Evolutionary conservation across 2,888 invertebrate genomes (phyloP), one percentile per base, ranked within the genome.

Genomic region (Aphidius colemani): DNA sequence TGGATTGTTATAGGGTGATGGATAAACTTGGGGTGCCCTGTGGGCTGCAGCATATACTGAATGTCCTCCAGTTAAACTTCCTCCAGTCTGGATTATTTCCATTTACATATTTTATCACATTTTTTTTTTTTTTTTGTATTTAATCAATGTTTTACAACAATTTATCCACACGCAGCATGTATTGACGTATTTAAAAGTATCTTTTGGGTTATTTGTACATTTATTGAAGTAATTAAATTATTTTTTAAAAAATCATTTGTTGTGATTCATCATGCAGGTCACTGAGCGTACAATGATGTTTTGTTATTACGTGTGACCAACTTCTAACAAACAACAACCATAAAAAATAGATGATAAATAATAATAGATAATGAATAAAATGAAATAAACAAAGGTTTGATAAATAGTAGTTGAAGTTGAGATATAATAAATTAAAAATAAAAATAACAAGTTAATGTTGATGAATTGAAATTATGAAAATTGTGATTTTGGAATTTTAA

Each of bases 11-110:
- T 80, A 82, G 67, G 78, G 81, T 68, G 80, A 81, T 71, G 77
- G 82, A 76, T 82, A 82, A 69, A 82, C 79, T 75, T 82, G 81
- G 41, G 80, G 80, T 71, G 78, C 80, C 76, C 78, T 76, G 71
- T 82, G 79, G 72, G 79, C 76, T 72, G 78, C 80, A 57, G 79
- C 70, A 72, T 81, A 81, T 73, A 76, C 73, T 70, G 79, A 75
- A 74, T 80, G 78, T 65, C 77, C 78, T 71, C 75, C 75, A 73
- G 74, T 71, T 66, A 75, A 76, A 70, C 75, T 75, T 75, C 79
- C 79, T 69, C 78, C 76, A 65, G 74, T 75, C 82, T 82, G 71
- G 64, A 71, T 67, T 45, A 70, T 64, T 70, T 48, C 13, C 7
- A 48, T 48, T 11, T 48, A 13, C 11, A 7, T 30, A 5, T 30